A percentile compares a stretch with the other conserved stretches of the same genome.
These are phyloP conservation scores for Polydrusus cervinus DNA, from an alignment of 2,888 invertebrate genomes.

Conservation along the genomic window DNA sequence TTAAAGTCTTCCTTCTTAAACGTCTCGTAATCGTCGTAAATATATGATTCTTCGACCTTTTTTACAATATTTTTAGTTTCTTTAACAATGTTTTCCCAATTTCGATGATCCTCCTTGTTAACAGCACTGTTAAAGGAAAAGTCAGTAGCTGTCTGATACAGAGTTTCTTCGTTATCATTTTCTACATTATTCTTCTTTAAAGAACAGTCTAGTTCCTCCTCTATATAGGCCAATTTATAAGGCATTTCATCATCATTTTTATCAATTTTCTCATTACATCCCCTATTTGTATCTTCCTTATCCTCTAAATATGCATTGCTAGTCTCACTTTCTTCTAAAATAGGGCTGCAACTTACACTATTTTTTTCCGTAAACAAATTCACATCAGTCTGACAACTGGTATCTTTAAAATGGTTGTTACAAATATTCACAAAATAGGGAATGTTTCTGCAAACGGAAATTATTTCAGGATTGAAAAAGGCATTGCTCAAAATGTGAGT, in stretches of 20 bases:
- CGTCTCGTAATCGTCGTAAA: constrained; percentile 57
- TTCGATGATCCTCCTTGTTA: constrained; percentile 38
- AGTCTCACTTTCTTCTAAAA: neutral
- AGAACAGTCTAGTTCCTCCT: constrained; percentile 18
- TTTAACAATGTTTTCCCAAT: constrained; percentile 49
- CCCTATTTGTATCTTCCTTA: neutral
- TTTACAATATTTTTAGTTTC: constrained; percentile 56
- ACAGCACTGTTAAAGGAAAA: constrained; percentile 37
- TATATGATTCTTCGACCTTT: constrained; percentile 59
- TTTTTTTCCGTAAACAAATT: constrained; percentile 1
- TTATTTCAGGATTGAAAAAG: constrained; percentile 38
- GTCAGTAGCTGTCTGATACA: constrained; percentile 45
- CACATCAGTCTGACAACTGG: constrained; percentile 55
- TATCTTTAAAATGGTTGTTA: constrained; percentile 50
- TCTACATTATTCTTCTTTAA: neutral
- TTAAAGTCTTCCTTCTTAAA: constrained; percentile 51
- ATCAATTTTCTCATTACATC: neutral
- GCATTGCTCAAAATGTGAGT: constrained; percentile 12
- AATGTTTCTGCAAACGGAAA: constrained; percentile 39
- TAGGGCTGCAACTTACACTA: neutral
- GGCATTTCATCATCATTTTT: constrained; percentile 9
- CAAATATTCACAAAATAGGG: constrained; percentile 41
- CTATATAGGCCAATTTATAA: constrained; percentile 47
- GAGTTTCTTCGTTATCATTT: constrained; percentile 25
- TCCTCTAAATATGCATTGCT: neutral